Base-by-base conservation (phyloP, 2,888 invertebrate species). In the Chesias legatella region DNA sequence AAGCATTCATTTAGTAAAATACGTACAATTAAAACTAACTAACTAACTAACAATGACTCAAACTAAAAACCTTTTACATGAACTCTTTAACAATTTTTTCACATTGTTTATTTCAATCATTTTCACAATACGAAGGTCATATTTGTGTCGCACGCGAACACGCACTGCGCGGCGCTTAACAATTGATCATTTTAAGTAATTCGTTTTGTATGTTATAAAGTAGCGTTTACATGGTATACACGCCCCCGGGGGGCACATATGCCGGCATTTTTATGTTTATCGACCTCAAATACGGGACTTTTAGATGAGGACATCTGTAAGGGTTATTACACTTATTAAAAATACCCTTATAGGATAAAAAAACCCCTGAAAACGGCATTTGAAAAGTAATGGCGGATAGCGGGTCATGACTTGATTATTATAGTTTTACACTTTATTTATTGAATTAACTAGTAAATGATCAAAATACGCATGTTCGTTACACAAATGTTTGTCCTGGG, bases 101-200 rank as follows among this genome's bases (percentile, higher is more conserved):
- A 10, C 3, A 17, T 25, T 20, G 20, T 27, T 22, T 28, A 13
- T 10, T 21, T 29, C 10, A 21, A 10, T 24, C 22, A n/a, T n/a
- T n/a, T n/a, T 21, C 6, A 27, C n/a, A 5, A 6, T 20, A 42
- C 33, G 33, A 33, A 21, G 34, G 13, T 3, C 7, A 43, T 30
- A 38, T 27, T 34, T 27, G 31, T n/a, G 6, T 10, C 30, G 31
- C 43, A 43, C 37, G 43, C 37, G 27, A 34, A 36, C 38, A 34
- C 38, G 20, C 39, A 30, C 27, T 35, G 34, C 35, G 44, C 39
- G 33, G 34, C 35, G 44, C 39, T 30, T 26, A 41, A 32, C 34
- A 32, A 44, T 48, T 41, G 32, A 43, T 48, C 40, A 41, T 44
- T 41, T 30, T 17, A 9, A 28, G 34, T 48, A 41, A 48, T 48